A percentile compares a stretch with the other conserved stretches of the same genome.
Evolutionary conservation across 1,140 invertebrate species (phyloP).

Genomic region (Arctopsyche grandis): DNA sequence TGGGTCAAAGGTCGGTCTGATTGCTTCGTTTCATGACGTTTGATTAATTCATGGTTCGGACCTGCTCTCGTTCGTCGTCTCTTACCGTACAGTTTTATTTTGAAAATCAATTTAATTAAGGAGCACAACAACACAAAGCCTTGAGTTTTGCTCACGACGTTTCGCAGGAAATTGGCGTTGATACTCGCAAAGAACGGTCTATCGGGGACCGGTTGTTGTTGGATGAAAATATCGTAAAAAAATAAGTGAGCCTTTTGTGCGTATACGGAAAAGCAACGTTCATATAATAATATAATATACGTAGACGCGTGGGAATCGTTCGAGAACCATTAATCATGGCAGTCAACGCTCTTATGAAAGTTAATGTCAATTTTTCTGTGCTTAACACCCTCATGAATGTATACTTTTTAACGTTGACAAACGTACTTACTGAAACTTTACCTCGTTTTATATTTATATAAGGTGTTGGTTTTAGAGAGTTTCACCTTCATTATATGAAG

Average conservation of each 20-base stretch:
- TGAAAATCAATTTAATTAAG: too few species aligned
- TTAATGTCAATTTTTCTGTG: constrained; percentile 2
- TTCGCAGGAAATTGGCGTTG: too few species aligned
- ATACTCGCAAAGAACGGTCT: too few species aligned
- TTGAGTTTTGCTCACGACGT: too few species aligned
- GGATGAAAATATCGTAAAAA: not conserved
- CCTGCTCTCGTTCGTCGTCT: not conserved
- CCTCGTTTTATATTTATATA: too few species aligned
- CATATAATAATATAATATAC: not conserved
- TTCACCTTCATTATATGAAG: too few species aligned
- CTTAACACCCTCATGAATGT: not conserved
- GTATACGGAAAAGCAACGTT: not conserved
- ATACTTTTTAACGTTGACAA: not conserved
- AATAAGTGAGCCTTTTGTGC: not conserved
- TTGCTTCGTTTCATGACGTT: constrained; percentile 24
- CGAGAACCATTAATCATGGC: constrained; percentile 4
- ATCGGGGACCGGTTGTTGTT: too few species aligned
- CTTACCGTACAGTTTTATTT: too few species aligned
- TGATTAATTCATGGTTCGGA: constrained; percentile 23
- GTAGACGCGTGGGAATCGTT: not conserved
- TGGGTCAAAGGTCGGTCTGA: constrained; percentile 3
- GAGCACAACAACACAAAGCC: too few species aligned
- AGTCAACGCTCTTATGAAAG: not conserved
- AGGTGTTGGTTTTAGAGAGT: too few species aligned
- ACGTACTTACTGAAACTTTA: too few species aligned